A percentile compares a stretch with the other conserved stretches of the same genome.
Conservation (phyloP, 1,140 invertebrate genomes). For the Papilio polytes region DNA sequence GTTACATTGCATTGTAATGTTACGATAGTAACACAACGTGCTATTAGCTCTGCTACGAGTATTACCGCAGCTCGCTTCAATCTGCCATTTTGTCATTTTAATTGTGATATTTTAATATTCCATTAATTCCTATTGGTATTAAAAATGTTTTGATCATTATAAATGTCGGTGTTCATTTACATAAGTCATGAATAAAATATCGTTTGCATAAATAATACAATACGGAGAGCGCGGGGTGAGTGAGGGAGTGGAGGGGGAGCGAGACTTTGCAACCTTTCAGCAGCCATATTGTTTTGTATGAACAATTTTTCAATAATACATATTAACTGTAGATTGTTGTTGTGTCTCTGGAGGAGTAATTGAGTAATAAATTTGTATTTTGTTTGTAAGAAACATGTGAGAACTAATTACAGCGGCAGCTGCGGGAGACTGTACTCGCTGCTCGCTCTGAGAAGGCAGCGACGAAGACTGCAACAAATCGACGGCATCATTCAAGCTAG, state of each 20-base stretch:
- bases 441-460: too few species aligned
- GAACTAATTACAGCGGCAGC: too few species aligned
- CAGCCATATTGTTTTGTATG: neutral
- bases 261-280: neutral
- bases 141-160: constrained; percentile 13
- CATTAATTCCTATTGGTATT: neutral
- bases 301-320: neutral
- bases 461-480: too few species aligned
- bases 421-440: too few species aligned
- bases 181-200: constrained; percentile 20
- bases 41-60: too few species aligned
- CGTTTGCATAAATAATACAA: neutral
- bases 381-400: too few species aligned
- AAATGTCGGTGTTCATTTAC: constrained; percentile 5
- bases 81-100: neutral
- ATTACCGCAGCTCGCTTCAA: neutral
- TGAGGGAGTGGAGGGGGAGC: neutral
- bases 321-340: too few species aligned
- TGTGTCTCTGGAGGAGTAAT: too few species aligned
- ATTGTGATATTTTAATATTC: constrained; percentile 4
- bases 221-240: neutral
- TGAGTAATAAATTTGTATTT: too few species aligned
- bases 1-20: too few species aligned
- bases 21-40: too few species aligned
- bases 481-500: too few species aligned